Percentiles rank a stretch among this genome's conserved stretches.
Evolutionary conservation across 92 coral and sea anemone species (phyloP).

Genomic region (Phenganax marumi): DNA sequence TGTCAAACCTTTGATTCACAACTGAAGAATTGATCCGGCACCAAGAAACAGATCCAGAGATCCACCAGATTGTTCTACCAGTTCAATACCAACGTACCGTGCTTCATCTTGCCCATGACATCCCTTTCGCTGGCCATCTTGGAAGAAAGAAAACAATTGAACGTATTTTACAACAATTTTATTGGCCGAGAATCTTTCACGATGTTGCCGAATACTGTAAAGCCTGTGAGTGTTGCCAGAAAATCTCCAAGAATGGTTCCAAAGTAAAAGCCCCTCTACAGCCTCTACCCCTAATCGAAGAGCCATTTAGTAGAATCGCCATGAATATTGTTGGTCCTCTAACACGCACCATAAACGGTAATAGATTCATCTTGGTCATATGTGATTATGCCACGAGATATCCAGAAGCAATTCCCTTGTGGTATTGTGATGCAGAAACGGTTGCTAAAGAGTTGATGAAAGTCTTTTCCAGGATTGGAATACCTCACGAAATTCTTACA

Average conservation of each 20-base stretch:
- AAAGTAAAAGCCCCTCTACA: too few species aligned
- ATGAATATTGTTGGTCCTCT: constrained; percentile 58
- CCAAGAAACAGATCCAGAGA: background rate
- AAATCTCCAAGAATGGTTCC: too few species aligned
- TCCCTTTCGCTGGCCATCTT: constrained; percentile 47
- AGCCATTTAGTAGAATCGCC: constrained; percentile 60
- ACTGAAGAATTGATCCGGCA: too few species aligned
- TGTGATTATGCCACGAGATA: constrained; percentile 57
- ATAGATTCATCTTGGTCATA: constrained; percentile 54
- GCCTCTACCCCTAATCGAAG: too few species aligned
- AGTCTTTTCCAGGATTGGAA: constrained; percentile 44
- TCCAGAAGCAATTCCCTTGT: constrained; percentile 59
- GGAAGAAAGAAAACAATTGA: constrained; percentile 37
- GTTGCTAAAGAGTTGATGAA: constrained; percentile 59
- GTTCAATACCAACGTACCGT: constrained; percentile 26
- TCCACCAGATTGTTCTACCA: constrained; percentile 32
- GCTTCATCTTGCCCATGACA: constrained; percentile 38
- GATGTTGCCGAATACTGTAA: constrained; percentile 47
- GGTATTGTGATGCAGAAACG: constrained; percentile 25
- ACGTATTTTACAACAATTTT: constrained; percentile 26
- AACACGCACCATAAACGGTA: constrained; percentile 51
- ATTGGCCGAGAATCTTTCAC: constrained; percentile 49
- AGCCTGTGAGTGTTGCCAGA: constrained; percentile 42
- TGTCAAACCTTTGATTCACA: too few species aligned
- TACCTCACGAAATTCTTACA: constrained; percentile 55